phyloP scores from a whole-genome alignment of 2,888 invertebrate species.

The Cosmia trapezina region DNA sequence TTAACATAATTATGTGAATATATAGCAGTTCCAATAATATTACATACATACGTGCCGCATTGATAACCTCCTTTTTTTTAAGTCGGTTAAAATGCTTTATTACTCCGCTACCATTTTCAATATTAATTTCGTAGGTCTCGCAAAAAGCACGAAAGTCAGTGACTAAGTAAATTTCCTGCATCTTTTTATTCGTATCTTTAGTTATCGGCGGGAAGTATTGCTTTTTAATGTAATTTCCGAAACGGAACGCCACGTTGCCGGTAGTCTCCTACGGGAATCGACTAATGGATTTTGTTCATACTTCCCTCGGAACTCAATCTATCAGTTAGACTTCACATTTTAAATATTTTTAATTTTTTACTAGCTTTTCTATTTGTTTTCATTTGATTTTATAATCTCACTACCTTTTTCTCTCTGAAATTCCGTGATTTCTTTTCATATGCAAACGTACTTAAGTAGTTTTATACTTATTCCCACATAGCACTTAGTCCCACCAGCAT shows the following conservation, averaged over 20 bases:
- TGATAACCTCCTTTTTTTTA: too few species aligned
- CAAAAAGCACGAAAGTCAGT: conserved; percentile 30
- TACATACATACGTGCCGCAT: too few species aligned
- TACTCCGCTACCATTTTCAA: neutral
- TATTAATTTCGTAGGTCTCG: conserved; percentile 15
- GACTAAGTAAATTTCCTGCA: conserved; percentile 72
- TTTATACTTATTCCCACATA: too few species aligned
- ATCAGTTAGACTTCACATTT: conserved; percentile 72
- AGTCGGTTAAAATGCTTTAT: neutral
- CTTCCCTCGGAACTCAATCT: conserved; percentile 77
- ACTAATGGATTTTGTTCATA: conserved; percentile 87
- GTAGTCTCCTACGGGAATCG: conserved; percentile 79
- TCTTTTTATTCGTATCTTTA: conserved; percentile 78
- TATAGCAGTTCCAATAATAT: too few species aligned
- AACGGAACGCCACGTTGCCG: conserved; percentile 79
- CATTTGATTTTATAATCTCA: conserved; percentile 27
- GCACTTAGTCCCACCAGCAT: neutral
- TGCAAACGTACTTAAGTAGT: neutral
- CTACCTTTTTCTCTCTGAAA: conserved; percentile 7
- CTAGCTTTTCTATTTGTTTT: conserved; percentile 25
- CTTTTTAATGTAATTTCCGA: conserved; percentile 89
- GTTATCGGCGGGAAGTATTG: conserved; percentile 85
- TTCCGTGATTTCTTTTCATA: neutral
- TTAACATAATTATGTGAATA: too few species aligned
- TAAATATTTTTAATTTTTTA: conserved; percentile 64